Evolutionary conservation across 1,140 invertebrate genomes (phyloP), one percentile per base, ranked within the genome.

Genomic region (Ptiloglossa arizonensis): DNA sequence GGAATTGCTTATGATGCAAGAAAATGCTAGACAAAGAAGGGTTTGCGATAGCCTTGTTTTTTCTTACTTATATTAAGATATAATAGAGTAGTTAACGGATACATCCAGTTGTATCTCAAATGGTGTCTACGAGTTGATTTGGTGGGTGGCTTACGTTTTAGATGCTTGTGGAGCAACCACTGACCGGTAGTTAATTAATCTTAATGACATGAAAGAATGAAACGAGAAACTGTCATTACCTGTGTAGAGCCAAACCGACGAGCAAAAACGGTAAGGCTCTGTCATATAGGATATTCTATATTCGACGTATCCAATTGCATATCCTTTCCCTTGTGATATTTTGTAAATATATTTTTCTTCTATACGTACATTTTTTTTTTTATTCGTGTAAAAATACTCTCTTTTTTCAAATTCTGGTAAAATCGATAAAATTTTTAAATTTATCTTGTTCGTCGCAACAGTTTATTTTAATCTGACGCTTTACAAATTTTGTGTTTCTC

Each of bases 161-260:
- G 88, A 89, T 90, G 87, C 80, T 87, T 80, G 85, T 68, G 85
- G 83, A 77, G 56, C 69, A 81, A 86, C 52, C 67, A 62, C 84
- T 82, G 29, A 81, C 83, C 77, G 83, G 84, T 91, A 88, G 81
- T 89, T 90, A 87, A 87, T 87, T 89, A 88, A 87, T 80, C 52
- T 90, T 88, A 83, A 87, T 91, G 87, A 91, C 88, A 91, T 91
- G 90, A 91, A 88, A 92, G 90, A 91, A 92, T 92, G 91, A 92
- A 91, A 92, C 91, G 90, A 86, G 90, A 91, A 83, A 92, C 91
- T 86, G 87, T 92, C 82, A 91, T 92, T 89, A 91, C 90, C 90
- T 91, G 90, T 86, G 83, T 90, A 86, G 91, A 92, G 86, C 86
- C 89, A 86, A 91, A 90, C 84, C 90, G 90, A 90, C 89, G 91